phyloP scores from a whole-genome alignment of 2,888 invertebrate species.

The Macropis europaea region DNA sequence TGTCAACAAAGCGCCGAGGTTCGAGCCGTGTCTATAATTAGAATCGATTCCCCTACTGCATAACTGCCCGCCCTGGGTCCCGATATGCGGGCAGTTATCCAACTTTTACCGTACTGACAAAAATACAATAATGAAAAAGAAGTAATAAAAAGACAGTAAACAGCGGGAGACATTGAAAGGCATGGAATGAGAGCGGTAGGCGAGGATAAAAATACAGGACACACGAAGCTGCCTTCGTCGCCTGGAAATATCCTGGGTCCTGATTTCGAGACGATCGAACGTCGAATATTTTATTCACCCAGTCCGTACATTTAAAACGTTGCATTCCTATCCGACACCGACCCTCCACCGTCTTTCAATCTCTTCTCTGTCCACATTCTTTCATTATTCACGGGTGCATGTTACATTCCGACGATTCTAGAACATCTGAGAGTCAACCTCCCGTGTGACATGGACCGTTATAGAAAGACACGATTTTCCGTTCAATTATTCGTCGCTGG shows the following conservation, averaged over 20 bases:
- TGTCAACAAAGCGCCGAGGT: too few species aligned
- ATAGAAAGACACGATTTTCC: neutral
- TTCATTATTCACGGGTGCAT: constrained; percentile 24
- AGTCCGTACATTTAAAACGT: constrained; percentile 27
- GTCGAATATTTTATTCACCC: constrained; percentile 52
- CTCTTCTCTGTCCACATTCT: neutral
- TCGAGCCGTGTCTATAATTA: too few species aligned
- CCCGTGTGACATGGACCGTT: neutral
- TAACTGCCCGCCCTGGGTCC: too few species aligned
- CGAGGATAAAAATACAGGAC: constrained; percentile 27
- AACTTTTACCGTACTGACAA: too few species aligned
- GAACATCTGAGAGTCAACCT: neutral
- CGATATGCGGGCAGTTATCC: too few species aligned
- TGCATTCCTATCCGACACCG: neutral
- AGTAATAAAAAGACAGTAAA: too few species aligned
- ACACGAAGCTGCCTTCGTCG: neutral
- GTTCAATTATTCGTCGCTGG: neutral
- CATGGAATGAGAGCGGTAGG: neutral
- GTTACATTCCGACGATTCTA: constrained; percentile 1
- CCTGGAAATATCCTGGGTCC: neutral
- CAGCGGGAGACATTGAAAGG: neutral
- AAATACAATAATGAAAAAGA: too few species aligned
- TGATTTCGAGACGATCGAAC: constrained; percentile 29
- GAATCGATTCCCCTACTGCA: too few species aligned
- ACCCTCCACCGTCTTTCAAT: neutral